Conservation (phyloP, 2,113 vertebrate species). For the Turnix velox region DNA sequence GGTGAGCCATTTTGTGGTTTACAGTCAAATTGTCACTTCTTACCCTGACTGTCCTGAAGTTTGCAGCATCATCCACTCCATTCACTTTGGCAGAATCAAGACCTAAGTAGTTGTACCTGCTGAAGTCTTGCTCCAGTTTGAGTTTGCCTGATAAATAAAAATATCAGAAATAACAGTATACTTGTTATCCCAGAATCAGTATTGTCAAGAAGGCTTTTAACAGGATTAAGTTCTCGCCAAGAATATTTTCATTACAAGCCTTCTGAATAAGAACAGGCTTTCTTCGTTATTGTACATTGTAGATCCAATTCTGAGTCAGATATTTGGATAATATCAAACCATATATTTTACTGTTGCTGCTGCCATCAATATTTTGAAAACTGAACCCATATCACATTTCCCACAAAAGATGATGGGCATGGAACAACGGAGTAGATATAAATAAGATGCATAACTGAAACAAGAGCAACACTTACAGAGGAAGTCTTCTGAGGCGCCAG, state of each 20-base stretch:
- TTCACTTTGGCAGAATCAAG: slow-evolving; percentile 91
- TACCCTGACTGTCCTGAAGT: slow-evolving; percentile 92
- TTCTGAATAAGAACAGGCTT: neutral
- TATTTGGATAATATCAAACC: neutral
- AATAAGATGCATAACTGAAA: neutral
- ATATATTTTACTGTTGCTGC: neutral
- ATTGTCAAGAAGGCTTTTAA: neutral
- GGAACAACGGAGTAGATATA: neutral
- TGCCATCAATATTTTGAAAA: neutral
- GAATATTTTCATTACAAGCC: neutral
- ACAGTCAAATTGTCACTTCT: neutral
- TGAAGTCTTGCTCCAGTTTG: slow-evolving; percentile 90
- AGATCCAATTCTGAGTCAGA: neutral
- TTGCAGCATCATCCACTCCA: slow-evolving; percentile 90
- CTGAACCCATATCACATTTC: neutral
- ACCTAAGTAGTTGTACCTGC: slow-evolving; percentile 94
- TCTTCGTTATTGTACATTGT: neutral
- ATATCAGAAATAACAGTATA: neutral
- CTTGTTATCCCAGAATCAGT: neutral
- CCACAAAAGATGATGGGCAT: neutral
- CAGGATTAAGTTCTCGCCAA: neutral
- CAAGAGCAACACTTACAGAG: slow-evolving; percentile 82
- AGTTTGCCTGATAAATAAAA: slow-evolving; percentile 80
- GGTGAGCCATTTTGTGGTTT: neutral
- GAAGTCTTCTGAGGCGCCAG: slow-evolving; percentile 90